A percentile compares a stretch with the other conserved stretches of the same genome.
Evolutionary conservation across 2,113 vertebrate species (phyloP).

Genomic region (Ictalurus punctatus): DNA sequence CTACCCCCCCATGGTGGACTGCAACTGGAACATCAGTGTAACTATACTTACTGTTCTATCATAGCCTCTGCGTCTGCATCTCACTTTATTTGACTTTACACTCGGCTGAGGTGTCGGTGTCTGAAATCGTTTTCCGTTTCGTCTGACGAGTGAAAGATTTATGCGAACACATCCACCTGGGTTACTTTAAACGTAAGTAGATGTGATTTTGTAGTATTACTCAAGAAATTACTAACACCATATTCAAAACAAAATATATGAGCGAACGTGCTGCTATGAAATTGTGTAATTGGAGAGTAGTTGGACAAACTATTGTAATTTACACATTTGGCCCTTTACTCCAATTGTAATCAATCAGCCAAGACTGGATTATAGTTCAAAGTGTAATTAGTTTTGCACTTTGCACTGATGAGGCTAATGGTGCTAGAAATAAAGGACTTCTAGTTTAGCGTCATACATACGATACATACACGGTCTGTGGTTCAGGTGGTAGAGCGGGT

Average conservation of each 20-base stretch:
- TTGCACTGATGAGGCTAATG: background rate
- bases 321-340: background rate
- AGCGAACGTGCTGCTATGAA: background rate
- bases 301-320: background rate
- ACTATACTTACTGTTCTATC: background rate
- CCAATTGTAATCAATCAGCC: background rate
- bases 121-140: background rate
- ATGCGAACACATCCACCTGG: background rate
- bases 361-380: background rate
- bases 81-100: background rate
- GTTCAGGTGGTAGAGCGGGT: too few relatives aligned
- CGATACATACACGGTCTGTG: too few relatives aligned
- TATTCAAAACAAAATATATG: too few relatives aligned
- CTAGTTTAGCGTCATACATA: background rate
- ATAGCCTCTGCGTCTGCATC: background rate
- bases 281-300: background rate
- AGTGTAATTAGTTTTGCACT: background rate
- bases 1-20: conserved; percentile 73
- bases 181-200: background rate
- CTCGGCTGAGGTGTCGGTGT: background rate
- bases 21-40: conserved; percentile 76
- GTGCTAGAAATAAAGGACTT: background rate
- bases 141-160: background rate
- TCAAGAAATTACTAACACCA: background rate
- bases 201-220: too few relatives aligned